Evolutionary conservation across 2,888 invertebrate species (phyloP).

Genomic region (Andrena marginata): DNA sequence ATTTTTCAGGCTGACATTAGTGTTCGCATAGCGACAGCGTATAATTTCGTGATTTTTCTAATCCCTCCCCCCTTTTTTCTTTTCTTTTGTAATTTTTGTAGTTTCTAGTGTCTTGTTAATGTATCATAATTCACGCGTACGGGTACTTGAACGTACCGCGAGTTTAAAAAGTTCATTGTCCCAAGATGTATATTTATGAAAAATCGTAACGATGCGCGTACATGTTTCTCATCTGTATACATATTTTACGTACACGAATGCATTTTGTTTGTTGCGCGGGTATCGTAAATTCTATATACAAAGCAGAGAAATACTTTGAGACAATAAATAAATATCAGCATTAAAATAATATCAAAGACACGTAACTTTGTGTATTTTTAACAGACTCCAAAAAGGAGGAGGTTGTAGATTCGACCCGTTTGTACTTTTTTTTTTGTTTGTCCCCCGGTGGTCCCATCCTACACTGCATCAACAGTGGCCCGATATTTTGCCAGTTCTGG

Average conservation of each 20-base stretch:
- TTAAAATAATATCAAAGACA: constrained; percentile 55
- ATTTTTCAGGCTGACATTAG: constrained; percentile 23
- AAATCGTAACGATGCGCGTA: constrained; percentile 7
- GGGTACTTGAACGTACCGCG: background rate
- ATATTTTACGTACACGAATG: constrained; percentile 29
- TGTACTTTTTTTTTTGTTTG: too few species aligned
- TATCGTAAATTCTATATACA: constrained; percentile 74
- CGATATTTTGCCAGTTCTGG: too few species aligned
- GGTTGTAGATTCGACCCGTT: too few species aligned
- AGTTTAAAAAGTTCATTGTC: constrained; percentile 20
- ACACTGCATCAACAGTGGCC: too few species aligned
- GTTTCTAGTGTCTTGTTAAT: constrained; percentile 21
- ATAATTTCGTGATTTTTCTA: too few species aligned
- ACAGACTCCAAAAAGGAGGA: too few species aligned
- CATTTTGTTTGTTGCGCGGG: constrained; percentile 60
- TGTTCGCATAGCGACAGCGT: background rate
- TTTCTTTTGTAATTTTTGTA: constrained; percentile 41
- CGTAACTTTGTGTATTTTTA: background rate
- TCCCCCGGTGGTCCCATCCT: too few species aligned
- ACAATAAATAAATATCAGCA: constrained; percentile 83
- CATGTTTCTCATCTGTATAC: constrained; percentile 27
- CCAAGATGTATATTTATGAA: constrained; percentile 53
- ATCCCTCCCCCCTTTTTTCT: too few species aligned
- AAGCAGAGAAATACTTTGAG: constrained; percentile 80
- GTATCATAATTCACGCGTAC: background rate